Percentiles rank a stretch among this genome's conserved stretches.
Conservation (phyloP, 2,113 vertebrate species). For the Prolemur simus region DNA sequence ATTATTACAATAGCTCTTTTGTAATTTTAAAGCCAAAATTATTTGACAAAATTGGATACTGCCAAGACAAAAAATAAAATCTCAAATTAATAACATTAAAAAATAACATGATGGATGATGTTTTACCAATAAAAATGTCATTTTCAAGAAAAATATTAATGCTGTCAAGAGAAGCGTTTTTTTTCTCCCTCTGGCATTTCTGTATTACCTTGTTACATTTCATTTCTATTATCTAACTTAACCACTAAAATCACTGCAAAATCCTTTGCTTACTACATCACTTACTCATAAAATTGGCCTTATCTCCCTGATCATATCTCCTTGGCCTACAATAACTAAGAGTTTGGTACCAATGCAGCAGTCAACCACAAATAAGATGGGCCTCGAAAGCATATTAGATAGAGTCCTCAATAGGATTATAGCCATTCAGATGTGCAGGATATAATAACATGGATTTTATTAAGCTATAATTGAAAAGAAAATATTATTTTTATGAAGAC, state of each 20-base stretch:
- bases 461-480: not conserved
- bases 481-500: not conserved
- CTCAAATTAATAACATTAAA: not conserved
- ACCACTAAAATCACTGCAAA: not conserved
- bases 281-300: not conserved
- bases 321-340: not conserved
- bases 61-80: not conserved
- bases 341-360: not conserved
- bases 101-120: not conserved
- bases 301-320: not conserved
- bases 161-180: not conserved
- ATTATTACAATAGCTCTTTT: not conserved
- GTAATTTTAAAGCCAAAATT: not conserved
- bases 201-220: not conserved
- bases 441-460: not conserved
- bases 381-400: not conserved
- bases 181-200: not conserved
- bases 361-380: not conserved
- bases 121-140: not conserved
- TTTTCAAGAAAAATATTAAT: slow-evolving; percentile 1
- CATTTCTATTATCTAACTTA: not conserved
- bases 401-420: not conserved
- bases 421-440: not conserved
- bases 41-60: not conserved
- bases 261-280: not conserved